phyloP scores from a whole-genome alignment of 2,888 invertebrate genomes.

The Dioctria rufipes region DNA sequence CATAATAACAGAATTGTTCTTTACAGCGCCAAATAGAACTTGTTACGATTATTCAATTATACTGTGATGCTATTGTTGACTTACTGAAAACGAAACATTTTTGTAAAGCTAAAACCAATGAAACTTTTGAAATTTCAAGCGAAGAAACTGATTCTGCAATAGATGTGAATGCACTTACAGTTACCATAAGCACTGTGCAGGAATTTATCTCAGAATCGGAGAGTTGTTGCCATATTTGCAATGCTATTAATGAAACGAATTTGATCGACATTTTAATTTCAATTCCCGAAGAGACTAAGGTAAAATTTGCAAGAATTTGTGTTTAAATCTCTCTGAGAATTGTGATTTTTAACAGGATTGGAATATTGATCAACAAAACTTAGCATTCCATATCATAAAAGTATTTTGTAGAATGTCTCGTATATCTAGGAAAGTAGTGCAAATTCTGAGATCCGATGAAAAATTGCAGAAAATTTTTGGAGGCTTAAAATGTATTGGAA shows the following conservation, averaged over 20 bases:
- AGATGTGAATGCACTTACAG: slow-evolving; percentile 68
- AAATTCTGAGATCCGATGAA: slow-evolving; percentile 64
- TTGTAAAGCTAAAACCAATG: slow-evolving; percentile 60
- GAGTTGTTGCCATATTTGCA: slow-evolving; percentile 65
- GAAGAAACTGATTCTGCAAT: slow-evolving; percentile 64
- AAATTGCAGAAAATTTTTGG: slow-evolving; percentile 67
- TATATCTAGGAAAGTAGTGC: slow-evolving; percentile 63
- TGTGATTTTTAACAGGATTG: slow-evolving; percentile 62
- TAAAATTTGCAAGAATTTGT: slow-evolving; percentile 55
- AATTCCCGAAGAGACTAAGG: slow-evolving; percentile 68
- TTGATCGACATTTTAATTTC: slow-evolving; percentile 69
- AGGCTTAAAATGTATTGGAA: slow-evolving; percentile 69
- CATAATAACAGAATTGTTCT: slow-evolving; percentile 42
- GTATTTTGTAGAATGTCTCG: slow-evolving; percentile 65
- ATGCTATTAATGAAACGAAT: slow-evolving; percentile 70
- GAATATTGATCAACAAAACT: slow-evolving; percentile 66
- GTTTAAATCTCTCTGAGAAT: too few species aligned
- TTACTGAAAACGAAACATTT: slow-evolving; percentile 68
- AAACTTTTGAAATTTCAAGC: slow-evolving; percentile 65
- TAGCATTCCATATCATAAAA: slow-evolving; percentile 66
- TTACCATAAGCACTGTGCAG: slow-evolving; percentile 68
- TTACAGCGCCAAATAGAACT: slow-evolving; percentile 75
- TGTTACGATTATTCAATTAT: slow-evolving; percentile 69
- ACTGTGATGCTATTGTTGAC: slow-evolving; percentile 69
- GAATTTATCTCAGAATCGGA: slow-evolving; percentile 65